Evolutionary conservation across 1,140 invertebrate genomes (phyloP).

Genomic region (Octopus bimaculoides): DNA sequence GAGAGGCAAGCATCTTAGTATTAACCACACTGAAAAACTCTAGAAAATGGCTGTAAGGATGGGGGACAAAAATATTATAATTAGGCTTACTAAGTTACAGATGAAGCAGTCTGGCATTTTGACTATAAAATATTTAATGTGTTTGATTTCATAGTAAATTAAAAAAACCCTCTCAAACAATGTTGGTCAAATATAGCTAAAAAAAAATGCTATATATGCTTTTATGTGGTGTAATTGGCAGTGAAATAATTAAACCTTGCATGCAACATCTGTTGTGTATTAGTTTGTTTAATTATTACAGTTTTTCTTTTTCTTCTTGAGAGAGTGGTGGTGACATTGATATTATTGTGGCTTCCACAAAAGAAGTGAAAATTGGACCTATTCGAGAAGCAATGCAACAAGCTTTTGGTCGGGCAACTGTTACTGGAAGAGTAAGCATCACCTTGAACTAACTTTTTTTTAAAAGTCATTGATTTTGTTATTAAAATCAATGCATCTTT

Average conservation of each 20-base stretch:
- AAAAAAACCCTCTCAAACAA: neutral
- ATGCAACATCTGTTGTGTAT: neutral
- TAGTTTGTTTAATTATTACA: too few species aligned
- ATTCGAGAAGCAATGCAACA: slow-evolving; percentile 80
- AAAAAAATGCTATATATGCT: too few species aligned
- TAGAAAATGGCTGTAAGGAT: too few species aligned
- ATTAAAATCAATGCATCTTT: too few species aligned
- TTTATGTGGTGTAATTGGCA: neutral
- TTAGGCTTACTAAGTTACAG: too few species aligned
- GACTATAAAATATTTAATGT: neutral
- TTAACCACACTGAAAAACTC: too few species aligned
- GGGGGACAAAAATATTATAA: too few species aligned
- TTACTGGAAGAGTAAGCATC: slow-evolving; percentile 56
- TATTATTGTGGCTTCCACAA: slow-evolving; percentile 74
- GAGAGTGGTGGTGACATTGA: slow-evolving; percentile 77
- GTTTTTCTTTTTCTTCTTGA: slow-evolving; percentile 54
- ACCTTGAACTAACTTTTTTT: too few species aligned
- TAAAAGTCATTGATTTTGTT: too few species aligned
- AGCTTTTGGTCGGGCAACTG: slow-evolving; percentile 78
- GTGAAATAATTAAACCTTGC: neutral
- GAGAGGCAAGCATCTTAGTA: too few species aligned
- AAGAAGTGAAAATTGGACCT: slow-evolving; percentile 74
- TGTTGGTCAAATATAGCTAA: neutral
- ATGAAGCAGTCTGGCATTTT: too few species aligned
- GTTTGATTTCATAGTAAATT: neutral